A percentile compares a stretch with the other conserved stretches of the same genome.
phyloP scores from a whole-genome alignment of 2,113 vertebrate genomes.

The Theristicus caerulescens region DNA sequence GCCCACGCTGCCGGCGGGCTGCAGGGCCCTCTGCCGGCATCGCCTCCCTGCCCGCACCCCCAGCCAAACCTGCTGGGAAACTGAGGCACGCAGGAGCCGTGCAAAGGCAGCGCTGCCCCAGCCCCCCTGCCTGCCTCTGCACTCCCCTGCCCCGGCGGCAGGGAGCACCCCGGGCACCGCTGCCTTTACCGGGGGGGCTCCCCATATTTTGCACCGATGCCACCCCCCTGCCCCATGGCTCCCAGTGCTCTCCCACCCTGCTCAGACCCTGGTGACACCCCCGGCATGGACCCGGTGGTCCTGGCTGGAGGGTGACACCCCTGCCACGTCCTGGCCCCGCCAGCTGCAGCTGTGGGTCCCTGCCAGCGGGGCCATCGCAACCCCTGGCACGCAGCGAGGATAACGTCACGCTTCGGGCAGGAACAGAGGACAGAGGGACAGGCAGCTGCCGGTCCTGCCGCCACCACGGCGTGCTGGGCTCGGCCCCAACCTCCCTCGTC shows the following conservation, averaged over 20 bases:
- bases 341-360: neutral
- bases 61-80: neutral
- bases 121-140: too few relatives aligned
- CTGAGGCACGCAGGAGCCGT: neutral
- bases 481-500: neutral
- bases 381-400: neutral
- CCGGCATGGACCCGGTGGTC: neutral
- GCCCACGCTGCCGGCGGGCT: neutral
- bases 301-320: neutral
- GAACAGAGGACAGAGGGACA: neutral
- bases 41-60: neutral
- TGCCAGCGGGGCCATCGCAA: neutral
- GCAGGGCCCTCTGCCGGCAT: conserved; percentile 58
- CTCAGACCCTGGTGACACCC: neutral
- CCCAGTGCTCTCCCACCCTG: accelerated
- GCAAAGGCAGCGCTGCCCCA: neutral
- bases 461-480: neutral
- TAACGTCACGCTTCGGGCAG: neutral
- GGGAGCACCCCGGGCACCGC: neutral
- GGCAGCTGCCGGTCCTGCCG: neutral
- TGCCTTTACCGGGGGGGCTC: too few relatives aligned
- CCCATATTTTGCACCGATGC: neutral
- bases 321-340: neutral
- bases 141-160: neutral
- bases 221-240: neutral